Base-by-base conservation (phyloP, 2,797 vertebrate species). In the Lagocephalus sceleratus region DNA sequence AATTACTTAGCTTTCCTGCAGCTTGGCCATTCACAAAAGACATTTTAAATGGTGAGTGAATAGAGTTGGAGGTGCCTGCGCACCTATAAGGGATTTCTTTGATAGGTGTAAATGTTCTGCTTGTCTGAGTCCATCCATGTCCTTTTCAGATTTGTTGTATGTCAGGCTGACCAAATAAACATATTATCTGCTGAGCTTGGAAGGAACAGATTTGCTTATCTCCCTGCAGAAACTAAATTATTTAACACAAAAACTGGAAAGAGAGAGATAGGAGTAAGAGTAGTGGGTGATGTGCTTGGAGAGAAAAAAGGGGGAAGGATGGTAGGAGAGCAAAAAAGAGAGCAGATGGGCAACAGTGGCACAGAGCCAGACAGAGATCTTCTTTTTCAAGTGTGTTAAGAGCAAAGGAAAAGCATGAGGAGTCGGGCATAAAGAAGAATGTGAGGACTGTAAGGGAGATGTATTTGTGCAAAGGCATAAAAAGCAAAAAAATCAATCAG, bases 271-370 rank as follows among this genome's bases (percentile, higher is more conserved):
- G 55, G 73, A 76, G 62, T 60, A 77, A 75, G 61, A 63, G 68
- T 38, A 57, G 63, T 8, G 0, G 57, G 43, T 65, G 71, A 74
- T 29, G 42, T 29, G 66, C 58, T 40, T 63, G 22, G 48, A 66
- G 53, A 46, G 51, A 47, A 68, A 60, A 50, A 63, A 73, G 56
- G 70, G 63, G 40, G 47, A 7, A 44, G 52, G 66, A 62, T 42
- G 54, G 10, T 43, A 21, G 54, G 19, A 20, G 52, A 57, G 45
- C 14, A 12, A 35, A 35, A 23, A 51, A 16, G 19, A 53, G 63
- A 80, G 57, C 82, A 82, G 83, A 82, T 83, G 82, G 84, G 79
- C 58, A 46, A 25, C 12, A 53, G 46, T 66, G 76, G 73, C 73
- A 66, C 29, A 0, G 1, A 21, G 78, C 78, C 80, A 78, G 15